Percentiles rank a stretch among this genome's conserved stretches.
Evolutionary conservation across 2,888 invertebrate species (phyloP).

Genomic region (Terebella lapidaria): DNA sequence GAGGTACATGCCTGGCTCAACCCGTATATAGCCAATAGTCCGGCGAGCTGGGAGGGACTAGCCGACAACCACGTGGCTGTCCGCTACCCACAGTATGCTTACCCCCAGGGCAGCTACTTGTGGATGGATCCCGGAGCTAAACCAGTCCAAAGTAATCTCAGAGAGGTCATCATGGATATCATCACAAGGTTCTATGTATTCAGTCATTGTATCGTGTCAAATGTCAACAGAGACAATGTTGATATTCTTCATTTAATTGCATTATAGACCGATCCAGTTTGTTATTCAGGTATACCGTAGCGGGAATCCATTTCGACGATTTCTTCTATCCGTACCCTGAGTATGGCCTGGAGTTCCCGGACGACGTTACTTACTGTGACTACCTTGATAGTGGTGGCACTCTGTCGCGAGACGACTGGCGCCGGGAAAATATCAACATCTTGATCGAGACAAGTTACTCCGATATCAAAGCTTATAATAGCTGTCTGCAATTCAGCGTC

Average conservation of each 20-base stretch:
- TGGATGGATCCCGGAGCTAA: slow-evolving; percentile 45
- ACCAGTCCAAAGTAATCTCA: slow-evolving; percentile 31
- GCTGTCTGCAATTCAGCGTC: slow-evolving; percentile 3
- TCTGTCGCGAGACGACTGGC: slow-evolving; percentile 34
- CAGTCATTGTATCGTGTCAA: too few species aligned
- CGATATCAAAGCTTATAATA: slow-evolving; percentile 15
- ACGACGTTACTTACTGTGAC: slow-evolving; percentile 31
- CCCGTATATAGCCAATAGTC: slow-evolving; percentile 38
- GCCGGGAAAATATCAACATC: slow-evolving; percentile 36
- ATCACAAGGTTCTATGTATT: slow-evolving; percentile 33
- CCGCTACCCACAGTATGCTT: slow-evolving; percentile 31
- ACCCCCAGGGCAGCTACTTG: slow-evolving; percentile 33
- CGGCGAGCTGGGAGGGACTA: slow-evolving; percentile 29
- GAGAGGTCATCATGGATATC: slow-evolving; percentile 37
- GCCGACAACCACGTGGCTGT: slow-evolving; percentile 38
- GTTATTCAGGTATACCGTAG: slow-evolving; percentile 35
- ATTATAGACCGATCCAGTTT: too few species aligned
- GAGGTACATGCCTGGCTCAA: slow-evolving; percentile 46
- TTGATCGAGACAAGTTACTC: slow-evolving; percentile 29
- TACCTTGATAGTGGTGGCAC: slow-evolving; percentile 34
- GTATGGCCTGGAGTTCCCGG: slow-evolving; percentile 36
- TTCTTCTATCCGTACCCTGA: slow-evolving; percentile 47
- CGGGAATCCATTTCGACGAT: slow-evolving; percentile 46
- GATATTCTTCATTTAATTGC: too few species aligned
- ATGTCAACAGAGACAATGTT: too few species aligned